Percentiles rank a stretch among this genome's conserved stretches.
phyloP scores from a whole-genome alignment of 2,888 invertebrate species.

The Prosopocoilus inquinatus region DNA sequence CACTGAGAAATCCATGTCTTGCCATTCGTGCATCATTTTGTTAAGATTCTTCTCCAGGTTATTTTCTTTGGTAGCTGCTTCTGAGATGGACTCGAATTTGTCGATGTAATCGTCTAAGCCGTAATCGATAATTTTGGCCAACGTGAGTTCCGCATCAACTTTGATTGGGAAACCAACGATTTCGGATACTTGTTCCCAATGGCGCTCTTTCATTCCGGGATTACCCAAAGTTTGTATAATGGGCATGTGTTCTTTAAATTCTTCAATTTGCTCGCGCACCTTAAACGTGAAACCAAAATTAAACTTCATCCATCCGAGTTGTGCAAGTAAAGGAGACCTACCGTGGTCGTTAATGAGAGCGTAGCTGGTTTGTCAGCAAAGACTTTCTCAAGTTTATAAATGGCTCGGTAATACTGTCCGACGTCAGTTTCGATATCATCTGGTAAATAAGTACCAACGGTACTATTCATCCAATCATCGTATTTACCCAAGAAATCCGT shows the following conservation, averaged over 20 bases:
- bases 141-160: slow-evolving; percentile 76
- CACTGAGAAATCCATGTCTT: slow-evolving; percentile 71
- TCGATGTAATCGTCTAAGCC: slow-evolving; percentile 84
- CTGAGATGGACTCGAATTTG: slow-evolving; percentile 88
- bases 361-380: slow-evolving; percentile 77
- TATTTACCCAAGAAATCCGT: slow-evolving; percentile 81
- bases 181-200: slow-evolving; percentile 94
- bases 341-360: slow-evolving; percentile 66
- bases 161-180: slow-evolving; percentile 91
- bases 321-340: slow-evolving; percentile 36
- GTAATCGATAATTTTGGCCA: slow-evolving; percentile 86
- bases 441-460: slow-evolving; percentile 83
- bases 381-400: slow-evolving; percentile 85
- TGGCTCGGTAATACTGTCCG: slow-evolving; percentile 65
- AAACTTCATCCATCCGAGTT: background rate
- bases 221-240: slow-evolving; percentile 93
- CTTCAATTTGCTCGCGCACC: slow-evolving; percentile 72
- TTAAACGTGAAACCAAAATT: slow-evolving; percentile 20
- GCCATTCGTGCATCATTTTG: slow-evolving; percentile 93
- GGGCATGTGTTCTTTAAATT: slow-evolving; percentile 84
- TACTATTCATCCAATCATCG: slow-evolving; percentile 80
- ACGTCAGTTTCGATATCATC: slow-evolving; percentile 84
- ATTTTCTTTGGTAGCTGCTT: slow-evolving; percentile 94
- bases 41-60: slow-evolving; percentile 84
- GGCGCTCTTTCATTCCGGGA: slow-evolving; percentile 87